phyloP scores from a whole-genome alignment of 2,113 vertebrate species.

The Cyphomyrus discorhynchus region DNA sequence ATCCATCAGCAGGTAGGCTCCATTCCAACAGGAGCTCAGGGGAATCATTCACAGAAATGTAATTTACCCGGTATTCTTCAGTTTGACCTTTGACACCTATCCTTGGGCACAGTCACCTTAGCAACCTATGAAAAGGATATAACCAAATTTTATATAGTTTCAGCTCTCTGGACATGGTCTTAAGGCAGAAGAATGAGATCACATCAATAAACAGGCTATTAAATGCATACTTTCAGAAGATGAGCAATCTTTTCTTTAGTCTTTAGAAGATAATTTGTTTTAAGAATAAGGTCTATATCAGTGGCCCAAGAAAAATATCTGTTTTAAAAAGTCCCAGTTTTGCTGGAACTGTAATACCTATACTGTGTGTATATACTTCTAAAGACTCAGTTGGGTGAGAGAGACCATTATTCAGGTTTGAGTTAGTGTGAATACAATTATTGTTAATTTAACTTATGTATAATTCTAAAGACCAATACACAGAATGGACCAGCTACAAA shows the following conservation, averaged over 20 bases:
- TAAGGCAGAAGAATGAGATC: not conserved
- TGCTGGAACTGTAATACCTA: not conserved
- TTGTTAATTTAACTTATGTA: not conserved
- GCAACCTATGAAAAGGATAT: slow-evolving; percentile 70
- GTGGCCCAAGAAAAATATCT: not conserved
- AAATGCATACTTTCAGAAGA: not conserved
- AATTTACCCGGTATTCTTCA: slow-evolving; percentile 98
- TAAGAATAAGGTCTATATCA: not conserved
- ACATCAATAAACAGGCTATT: not conserved
- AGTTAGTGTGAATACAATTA: not conserved
- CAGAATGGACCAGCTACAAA: not conserved
- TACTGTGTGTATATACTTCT: not conserved
- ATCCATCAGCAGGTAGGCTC: slow-evolving; percentile 68
- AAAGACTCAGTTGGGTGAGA: not conserved
- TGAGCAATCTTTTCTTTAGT: not conserved
- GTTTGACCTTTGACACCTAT: slow-evolving; percentile 92
- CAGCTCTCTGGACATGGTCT: slow-evolving; percentile 50
- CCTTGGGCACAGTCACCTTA: slow-evolving; percentile 81
- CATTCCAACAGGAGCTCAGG: slow-evolving; percentile 80
- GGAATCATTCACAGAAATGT: slow-evolving; percentile 89
- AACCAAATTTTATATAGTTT: slow-evolving; percentile 69
- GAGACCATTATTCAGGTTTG: not conserved
- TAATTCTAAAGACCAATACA: not conserved
- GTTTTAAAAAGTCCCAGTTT: not conserved
- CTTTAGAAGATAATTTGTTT: not conserved